These are phyloP conservation scores for Heliothis peltigera DNA, from an alignment of 2,888 invertebrate genomes.

Conservation along the genomic window DNA sequence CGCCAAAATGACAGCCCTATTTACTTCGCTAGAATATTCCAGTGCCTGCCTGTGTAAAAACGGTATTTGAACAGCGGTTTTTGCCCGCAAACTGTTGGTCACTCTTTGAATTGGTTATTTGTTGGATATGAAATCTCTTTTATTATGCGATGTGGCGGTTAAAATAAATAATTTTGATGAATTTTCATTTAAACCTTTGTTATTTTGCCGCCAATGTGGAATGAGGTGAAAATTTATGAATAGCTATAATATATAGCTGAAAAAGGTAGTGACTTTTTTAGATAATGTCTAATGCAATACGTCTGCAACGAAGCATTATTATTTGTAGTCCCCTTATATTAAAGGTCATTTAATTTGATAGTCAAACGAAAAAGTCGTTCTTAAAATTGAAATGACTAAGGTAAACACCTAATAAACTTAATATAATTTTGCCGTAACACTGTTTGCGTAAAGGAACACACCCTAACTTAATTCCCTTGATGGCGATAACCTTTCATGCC, in stretches of 20 bases:
- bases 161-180: neutral
- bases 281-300: too few relatives aligned
- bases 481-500: conserved; percentile 58
- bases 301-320: too few relatives aligned
- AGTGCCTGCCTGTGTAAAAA: conserved; percentile 32
- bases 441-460: conserved; percentile 19
- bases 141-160: neutral
- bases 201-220: neutral
- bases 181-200: neutral
- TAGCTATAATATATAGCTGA: too few relatives aligned
- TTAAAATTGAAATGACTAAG: too few relatives aligned
- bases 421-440: neutral
- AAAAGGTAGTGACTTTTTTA: too few relatives aligned
- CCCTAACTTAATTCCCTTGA: conserved; percentile 45
- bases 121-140: conserved; percentile 23
- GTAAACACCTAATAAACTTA: neutral
- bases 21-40: conserved; percentile 46
- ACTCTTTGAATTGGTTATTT: conserved; percentile 51
- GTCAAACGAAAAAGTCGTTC: too few relatives aligned
- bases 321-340: too few relatives aligned
- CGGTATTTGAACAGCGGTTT: conserved; percentile 33
- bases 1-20: conserved; percentile 43
- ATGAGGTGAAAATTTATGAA: too few relatives aligned
- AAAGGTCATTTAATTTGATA: too few relatives aligned
- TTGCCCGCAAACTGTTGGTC: conserved; percentile 37